phyloP scores from a whole-genome alignment of 2,113 vertebrate species.

The Petrocephalus microphthalmus region DNA sequence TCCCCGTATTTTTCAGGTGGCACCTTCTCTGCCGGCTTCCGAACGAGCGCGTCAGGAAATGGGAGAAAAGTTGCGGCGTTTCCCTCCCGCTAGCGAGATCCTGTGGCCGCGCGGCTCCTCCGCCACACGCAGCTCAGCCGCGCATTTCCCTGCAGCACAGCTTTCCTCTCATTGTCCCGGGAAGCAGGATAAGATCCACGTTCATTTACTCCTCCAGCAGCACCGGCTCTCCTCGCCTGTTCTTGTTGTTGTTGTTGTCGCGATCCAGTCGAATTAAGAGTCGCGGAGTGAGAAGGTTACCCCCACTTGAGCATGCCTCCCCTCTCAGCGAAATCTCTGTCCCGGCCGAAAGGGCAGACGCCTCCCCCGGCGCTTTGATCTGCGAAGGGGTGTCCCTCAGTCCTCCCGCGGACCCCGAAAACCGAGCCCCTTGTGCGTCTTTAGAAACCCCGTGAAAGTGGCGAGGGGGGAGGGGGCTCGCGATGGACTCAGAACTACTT shows the following conservation, averaged over 20 bases:
- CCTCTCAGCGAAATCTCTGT: background rate
- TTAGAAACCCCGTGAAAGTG: background rate
- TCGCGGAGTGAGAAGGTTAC: background rate
- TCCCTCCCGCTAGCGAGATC: conserved; percentile 31
- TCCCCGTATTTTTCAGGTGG: background rate
- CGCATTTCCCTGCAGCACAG: conserved; percentile 19
- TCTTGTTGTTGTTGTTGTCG: background rate
- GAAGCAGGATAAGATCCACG: background rate
- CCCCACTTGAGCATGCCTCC: conserved; percentile 6
- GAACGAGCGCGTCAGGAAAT: background rate
- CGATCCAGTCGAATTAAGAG: conserved; percentile 31
- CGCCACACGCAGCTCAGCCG: conserved; percentile 31
- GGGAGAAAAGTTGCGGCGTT: background rate
- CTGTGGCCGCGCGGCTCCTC: conserved; percentile 34
- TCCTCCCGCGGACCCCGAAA: background rate
- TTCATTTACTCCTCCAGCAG: conserved; percentile 9
- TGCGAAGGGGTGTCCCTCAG: background rate
- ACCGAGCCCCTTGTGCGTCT: background rate
- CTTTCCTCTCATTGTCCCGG: conserved; percentile 19
- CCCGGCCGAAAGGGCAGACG: background rate
- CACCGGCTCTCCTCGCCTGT: background rate
- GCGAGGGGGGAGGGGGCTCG: background rate
- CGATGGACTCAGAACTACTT: background rate
- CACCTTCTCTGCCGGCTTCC: background rate
- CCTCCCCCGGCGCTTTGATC: background rate